Evolutionary conservation across 2,797 vertebrate genomes (phyloP).

Genomic region (Tragopan temminckii): DNA sequence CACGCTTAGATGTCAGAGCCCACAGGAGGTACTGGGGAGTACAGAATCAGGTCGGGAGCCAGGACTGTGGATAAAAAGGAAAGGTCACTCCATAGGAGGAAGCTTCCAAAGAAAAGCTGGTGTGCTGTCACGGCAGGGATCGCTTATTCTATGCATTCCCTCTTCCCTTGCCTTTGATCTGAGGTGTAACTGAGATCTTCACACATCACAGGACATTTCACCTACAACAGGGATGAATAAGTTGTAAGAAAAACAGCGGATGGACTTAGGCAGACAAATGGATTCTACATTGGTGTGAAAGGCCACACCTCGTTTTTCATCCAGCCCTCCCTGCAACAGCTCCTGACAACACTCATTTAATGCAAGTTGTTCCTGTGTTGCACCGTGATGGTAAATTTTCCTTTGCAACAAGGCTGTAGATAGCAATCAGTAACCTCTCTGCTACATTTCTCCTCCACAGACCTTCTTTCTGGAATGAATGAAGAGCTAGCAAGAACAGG

Average conservation of each 20-base stretch:
- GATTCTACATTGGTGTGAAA: slow-evolving; percentile 42
- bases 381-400: neutral
- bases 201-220: neutral
- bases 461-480: neutral
- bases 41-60: slow-evolving; percentile 39
- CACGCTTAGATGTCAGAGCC: neutral
- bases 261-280: neutral
- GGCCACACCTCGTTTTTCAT: slow-evolving; percentile 41
- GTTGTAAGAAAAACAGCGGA: neutral
- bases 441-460: slow-evolving; percentile 24
- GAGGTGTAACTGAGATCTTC: neutral
- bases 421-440: slow-evolving; percentile 34
- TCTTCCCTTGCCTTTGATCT: slow-evolving; percentile 32
- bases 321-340: neutral
- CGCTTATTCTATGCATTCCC: neutral
- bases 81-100: slow-evolving; percentile 1
- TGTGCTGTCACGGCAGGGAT: neutral
- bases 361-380: neutral
- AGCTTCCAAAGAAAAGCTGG: neutral
- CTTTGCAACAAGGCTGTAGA: slow-evolving; percentile 7
- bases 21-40: neutral
- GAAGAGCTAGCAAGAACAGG: slow-evolving; percentile 7
- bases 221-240: slow-evolving; percentile 4
- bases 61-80: slow-evolving; percentile 14
- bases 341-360: neutral